These are phyloP conservation scores for Eupeodes latifasciatus DNA, from an alignment of 2,888 invertebrate genomes.

Conservation along the genomic window DNA sequence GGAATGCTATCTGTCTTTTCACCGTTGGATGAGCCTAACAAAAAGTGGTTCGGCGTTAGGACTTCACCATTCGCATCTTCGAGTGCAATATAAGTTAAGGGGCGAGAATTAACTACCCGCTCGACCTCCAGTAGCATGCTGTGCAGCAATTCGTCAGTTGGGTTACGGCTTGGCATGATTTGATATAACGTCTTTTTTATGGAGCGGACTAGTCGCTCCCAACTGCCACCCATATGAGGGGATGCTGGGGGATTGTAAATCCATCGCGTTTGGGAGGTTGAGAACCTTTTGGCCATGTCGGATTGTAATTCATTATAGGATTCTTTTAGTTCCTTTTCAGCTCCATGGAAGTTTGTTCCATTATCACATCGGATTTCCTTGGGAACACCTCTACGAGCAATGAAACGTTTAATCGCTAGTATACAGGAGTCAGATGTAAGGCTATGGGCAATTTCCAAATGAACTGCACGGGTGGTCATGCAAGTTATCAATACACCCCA, in stretches of 20 bases:
- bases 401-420: no score
- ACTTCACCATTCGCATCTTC: no score
- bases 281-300: constrained; percentile 43
- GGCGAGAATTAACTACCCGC: no score
- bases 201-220: constrained; percentile 55
- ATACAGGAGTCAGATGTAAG: no score
- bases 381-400: no score
- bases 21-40: no score
- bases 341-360: constrained; percentile 43
- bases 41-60: no score
- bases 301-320: constrained; percentile 51
- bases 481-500: no score
- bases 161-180: constrained; percentile 59
- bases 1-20: no score
- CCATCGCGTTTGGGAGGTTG: constrained; percentile 53
- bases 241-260: constrained; percentile 53
- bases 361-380: background rate
- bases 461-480: no score
- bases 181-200: constrained; percentile 62
- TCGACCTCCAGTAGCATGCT: constrained; percentile 27
- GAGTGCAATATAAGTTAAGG: no score
- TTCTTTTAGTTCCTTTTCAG: background rate
- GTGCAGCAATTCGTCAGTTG: constrained; percentile 69
- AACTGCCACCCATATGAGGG: constrained; percentile 62
- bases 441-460: no score